Percentiles rank a stretch among this genome's conserved stretches.
Conservation (phyloP, 1,140 invertebrate genomes). For the Drosophila kanapiae region DNA sequence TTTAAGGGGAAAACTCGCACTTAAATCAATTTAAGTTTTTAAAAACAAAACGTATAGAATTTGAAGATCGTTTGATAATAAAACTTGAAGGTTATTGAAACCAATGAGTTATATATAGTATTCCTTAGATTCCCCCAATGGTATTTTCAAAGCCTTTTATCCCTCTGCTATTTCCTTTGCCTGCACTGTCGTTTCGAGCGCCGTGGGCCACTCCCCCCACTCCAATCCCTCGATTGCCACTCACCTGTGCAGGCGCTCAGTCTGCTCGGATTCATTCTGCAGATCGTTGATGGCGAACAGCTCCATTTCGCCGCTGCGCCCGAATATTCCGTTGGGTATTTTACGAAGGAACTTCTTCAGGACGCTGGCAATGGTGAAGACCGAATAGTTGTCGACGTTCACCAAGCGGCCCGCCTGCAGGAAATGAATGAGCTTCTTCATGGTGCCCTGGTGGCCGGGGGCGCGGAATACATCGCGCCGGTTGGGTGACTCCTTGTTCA, state of each 20-base stretch:
- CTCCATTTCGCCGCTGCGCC: constrained; percentile 94
- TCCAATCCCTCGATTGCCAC: constrained; percentile 16
- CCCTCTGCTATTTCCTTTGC: neutral
- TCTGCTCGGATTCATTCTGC: constrained; percentile 92
- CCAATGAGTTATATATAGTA: too few relatives aligned
- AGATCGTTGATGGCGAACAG: constrained; percentile 95
- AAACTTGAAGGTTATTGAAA: too few relatives aligned
- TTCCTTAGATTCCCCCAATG: too few relatives aligned
- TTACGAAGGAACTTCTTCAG: constrained; percentile 99
- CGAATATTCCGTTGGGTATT: constrained; percentile 98
- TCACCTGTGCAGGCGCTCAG: constrained; percentile 96
- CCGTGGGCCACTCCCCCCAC: constrained; percentile 2
- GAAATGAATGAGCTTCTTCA: constrained; percentile 98
- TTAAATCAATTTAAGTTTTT: too few relatives aligned
- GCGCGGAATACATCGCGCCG: constrained; percentile 97
- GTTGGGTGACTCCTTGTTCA: constrained; percentile 97
- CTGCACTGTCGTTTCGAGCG: neutral
- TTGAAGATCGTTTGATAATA: too few relatives aligned
- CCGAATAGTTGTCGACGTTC: constrained; percentile 99
- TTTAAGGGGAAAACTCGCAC: too few relatives aligned
- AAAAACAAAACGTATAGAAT: too few relatives aligned
- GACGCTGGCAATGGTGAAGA: constrained; percentile 99
- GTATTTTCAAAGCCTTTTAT: too few relatives aligned
- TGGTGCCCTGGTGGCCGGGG: constrained; percentile 96
- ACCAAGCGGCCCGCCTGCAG: constrained; percentile 97